These are phyloP conservation scores for Maconellicoccus hirsutus DNA, from an alignment of 1,140 invertebrate genomes.

Conservation along the genomic window DNA sequence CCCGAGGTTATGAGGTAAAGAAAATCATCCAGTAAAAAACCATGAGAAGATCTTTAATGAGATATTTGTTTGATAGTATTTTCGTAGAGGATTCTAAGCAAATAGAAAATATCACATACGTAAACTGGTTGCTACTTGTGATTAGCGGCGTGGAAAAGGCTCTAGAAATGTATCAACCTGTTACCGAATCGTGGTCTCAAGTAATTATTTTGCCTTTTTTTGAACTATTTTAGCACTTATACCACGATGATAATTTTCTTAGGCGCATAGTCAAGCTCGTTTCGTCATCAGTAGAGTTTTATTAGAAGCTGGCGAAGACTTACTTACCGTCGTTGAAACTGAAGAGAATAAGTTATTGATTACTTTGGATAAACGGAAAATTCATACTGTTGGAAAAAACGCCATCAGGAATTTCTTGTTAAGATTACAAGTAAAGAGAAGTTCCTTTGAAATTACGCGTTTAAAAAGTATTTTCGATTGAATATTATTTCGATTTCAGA, in stretches of 20 bases:
- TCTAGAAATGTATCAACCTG: conserved; percentile 83
- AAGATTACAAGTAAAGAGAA: conserved; percentile 46
- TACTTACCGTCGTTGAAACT: conserved; percentile 62
- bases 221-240: no score
- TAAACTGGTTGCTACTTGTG: conserved; percentile 81
- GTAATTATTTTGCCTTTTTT: conserved; percentile 37
- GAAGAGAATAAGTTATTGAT: conserved; percentile 67
- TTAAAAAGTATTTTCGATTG: conserved; percentile 18
- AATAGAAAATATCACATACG: conserved; percentile 74
- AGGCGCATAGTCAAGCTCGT: conserved; percentile 59
- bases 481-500: no score
- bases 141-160: conserved; percentile 67
- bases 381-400: conserved; percentile 68
- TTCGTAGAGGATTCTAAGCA: conserved; percentile 67
- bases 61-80: conserved; percentile 47
- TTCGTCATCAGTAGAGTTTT: conserved; percentile 79
- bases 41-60: no score
- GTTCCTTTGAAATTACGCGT: background rate
- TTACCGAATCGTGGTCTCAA: conserved; percentile 72
- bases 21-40: no score
- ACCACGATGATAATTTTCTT: conserved; percentile 46
- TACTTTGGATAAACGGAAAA: conserved; percentile 62
- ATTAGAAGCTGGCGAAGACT: conserved; percentile 68
- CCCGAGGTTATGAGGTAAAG: conserved; percentile 65
- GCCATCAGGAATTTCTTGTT: conserved; percentile 59